Evolutionary conservation across 1,140 invertebrate species (phyloP).

Genomic region (Colletes latitarsis): DNA sequence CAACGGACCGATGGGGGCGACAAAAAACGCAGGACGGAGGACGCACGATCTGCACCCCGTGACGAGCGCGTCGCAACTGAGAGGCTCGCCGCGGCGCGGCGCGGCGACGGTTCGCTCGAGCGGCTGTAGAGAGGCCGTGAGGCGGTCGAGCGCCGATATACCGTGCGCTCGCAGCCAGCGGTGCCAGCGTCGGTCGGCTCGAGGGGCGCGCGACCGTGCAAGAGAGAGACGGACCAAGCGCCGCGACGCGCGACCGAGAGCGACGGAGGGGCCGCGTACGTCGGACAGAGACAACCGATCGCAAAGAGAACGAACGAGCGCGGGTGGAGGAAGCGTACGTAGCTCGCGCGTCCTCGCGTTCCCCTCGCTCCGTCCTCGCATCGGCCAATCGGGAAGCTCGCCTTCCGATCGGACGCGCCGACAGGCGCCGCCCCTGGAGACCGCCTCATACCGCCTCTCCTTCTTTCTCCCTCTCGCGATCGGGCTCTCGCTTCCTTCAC

Average conservation of each 20-base stretch:
- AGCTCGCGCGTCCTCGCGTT: slow-evolving; percentile 61
- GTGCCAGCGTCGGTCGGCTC: slow-evolving; percentile 30
- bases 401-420: slow-evolving; percentile 66
- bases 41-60: slow-evolving; percentile 77
- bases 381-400: slow-evolving; percentile 57
- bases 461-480: slow-evolving; percentile 57
- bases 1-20: slow-evolving; percentile 50
- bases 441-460: slow-evolving; percentile 66
- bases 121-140: slow-evolving; percentile 57
- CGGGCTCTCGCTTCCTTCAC: slow-evolving; percentile 44
- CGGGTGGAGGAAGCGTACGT: slow-evolving; percentile 62
- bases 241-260: background rate
- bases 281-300: background rate
- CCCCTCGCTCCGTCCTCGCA: slow-evolving; percentile 52
- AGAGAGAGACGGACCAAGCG: background rate
- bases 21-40: slow-evolving; percentile 60
- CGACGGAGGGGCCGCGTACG: background rate
- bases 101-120: slow-evolving; percentile 60
- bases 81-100: slow-evolving; percentile 60
- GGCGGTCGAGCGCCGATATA: slow-evolving; percentile 50
- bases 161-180: slow-evolving; percentile 41
- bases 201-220: background rate
- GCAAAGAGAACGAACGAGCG: slow-evolving; percentile 52
- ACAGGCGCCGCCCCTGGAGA: slow-evolving; percentile 66
- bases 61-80: slow-evolving; percentile 81